Conservation (phyloP, 64 coral and sea anemone species). For the Actinia equina region DNA sequence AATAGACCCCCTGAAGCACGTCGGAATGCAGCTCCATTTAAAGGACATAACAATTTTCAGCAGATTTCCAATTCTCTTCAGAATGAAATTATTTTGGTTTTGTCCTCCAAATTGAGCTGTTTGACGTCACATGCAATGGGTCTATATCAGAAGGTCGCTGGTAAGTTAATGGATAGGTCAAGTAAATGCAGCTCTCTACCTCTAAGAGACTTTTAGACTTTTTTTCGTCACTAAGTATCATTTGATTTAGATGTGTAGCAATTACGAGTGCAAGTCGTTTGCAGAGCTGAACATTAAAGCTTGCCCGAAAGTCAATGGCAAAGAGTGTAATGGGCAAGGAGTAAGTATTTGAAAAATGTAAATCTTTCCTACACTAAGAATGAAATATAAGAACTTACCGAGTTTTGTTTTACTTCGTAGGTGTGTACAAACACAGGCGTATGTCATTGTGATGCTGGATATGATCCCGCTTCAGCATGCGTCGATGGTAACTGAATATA, state of each 20-base stretch:
- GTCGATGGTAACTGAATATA: conserved; percentile 23
- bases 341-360: background rate
- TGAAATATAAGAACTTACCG: background rate
- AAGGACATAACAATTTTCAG: too few relatives aligned
- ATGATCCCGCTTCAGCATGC: conserved; percentile 52
- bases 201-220: too few relatives aligned
- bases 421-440: conserved; percentile 46
- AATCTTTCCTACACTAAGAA: background rate
- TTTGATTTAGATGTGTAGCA: conserved; percentile 3
- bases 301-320: background rate
- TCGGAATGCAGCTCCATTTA: too few relatives aligned
- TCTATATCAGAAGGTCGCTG: too few relatives aligned
- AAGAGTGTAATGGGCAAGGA: background rate
- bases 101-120: too few relatives aligned
- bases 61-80: too few relatives aligned
- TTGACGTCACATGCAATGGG: too few relatives aligned
- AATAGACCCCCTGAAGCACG: too few relatives aligned
- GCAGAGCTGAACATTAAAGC: background rate
- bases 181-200: too few relatives aligned
- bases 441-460: conserved; percentile 68
- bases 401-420: conserved; percentile 7
- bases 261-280: conserved; percentile 5
- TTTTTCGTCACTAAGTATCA: too few relatives aligned
- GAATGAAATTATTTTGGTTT: too few relatives aligned
- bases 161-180: too few relatives aligned